Evolutionary conservation across 2,888 invertebrate genomes (phyloP).

Genomic region (Sinopyrophorus schimmeli): DNA sequence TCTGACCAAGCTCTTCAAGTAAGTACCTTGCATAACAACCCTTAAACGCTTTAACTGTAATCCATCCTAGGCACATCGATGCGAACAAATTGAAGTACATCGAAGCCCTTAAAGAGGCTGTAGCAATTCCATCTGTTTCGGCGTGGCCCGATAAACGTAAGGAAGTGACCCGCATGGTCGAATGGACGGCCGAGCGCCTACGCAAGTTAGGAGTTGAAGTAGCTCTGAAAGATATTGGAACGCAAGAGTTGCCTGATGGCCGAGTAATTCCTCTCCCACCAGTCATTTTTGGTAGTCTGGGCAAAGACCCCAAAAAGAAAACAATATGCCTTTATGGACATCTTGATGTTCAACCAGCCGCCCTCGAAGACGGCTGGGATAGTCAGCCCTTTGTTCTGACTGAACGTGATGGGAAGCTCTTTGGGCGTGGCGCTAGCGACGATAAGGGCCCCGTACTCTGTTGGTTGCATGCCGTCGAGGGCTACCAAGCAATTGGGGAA

Average conservation of each 20-base stretch:
- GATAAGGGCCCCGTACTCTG: slow-evolving; percentile 92
- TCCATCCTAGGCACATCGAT: slow-evolving; percentile 73
- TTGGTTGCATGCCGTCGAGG: slow-evolving; percentile 94
- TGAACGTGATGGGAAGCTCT: slow-evolving; percentile 86
- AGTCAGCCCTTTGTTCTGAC: slow-evolving; percentile 91
- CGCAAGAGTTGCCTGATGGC: slow-evolving; percentile 73
- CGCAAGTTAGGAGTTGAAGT: slow-evolving; percentile 71
- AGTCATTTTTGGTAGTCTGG: slow-evolving; percentile 78
- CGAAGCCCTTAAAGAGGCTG: slow-evolving; percentile 77
- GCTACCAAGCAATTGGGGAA: slow-evolving; percentile 69
- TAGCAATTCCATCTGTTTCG: slow-evolving; percentile 95
- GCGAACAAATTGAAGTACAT: slow-evolving; percentile 76
- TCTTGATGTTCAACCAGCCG: slow-evolving; percentile 96
- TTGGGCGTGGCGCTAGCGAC: slow-evolving; percentile 85
- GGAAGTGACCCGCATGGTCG: slow-evolving; percentile 83
- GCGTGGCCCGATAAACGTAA: slow-evolving; percentile 80
- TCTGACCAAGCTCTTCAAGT: neutral
- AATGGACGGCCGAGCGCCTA: slow-evolving; percentile 76
- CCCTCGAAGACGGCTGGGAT: slow-evolving; percentile 92
- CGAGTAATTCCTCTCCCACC: slow-evolving; percentile 79
- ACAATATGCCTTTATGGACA: slow-evolving; percentile 96
- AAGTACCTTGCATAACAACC: neutral
- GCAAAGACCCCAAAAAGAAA: slow-evolving; percentile 82
- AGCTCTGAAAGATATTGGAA: slow-evolving; percentile 76
- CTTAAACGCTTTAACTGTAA: neutral